Base-by-base conservation (phyloP, 2,888 invertebrate genomes). In the Eilema depressum region DNA sequence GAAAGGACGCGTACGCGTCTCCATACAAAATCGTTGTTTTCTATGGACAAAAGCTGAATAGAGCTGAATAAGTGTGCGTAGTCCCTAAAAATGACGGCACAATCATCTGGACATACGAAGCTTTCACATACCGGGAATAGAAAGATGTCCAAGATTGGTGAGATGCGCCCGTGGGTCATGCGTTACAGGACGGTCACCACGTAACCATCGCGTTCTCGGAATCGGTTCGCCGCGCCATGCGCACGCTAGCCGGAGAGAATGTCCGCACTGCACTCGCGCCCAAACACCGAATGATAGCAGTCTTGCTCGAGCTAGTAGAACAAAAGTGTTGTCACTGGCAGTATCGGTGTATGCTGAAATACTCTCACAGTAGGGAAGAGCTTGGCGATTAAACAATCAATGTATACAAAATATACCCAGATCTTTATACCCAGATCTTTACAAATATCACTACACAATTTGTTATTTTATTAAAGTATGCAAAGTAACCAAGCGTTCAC, bases 281-380 rank as follows among this genome's bases (percentile, higher is more conserved):
- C 96, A 93, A 75, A 97, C 97, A 1, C 98, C 98, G 88, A 98
- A 98, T 11, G 98, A 98, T 0, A 98, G 97, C 26, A 98, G 97
- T 78, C 97, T 96, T 0, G 98, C 98, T 66, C 98, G 97, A 57
- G 97, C 98, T 97, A 79, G 26, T 26, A 25, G 0, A 56, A 47
- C n/a, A 57, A 11, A 41, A 70, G 67, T 75, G 41, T 11, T 20
- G 1, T 37, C 7, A 57, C 2, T 20, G 47, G 1, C n/a, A 10
- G 10, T n/a, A n/a, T 53, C 53, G 5, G n/a, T 41, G 41, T 4
- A 17, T 41, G 17, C 11, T 37, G 7, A 30, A 30, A 30, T 30
- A 33, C 33, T 33, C 33, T 10, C 33, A 10, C 10, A 33, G 33
- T 33, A 33, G 33, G 10, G 1, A 10, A 33, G 10, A 33, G 11